Conservation (phyloP, 2,113 vertebrate species). For the Enhydra lutris region DNA sequence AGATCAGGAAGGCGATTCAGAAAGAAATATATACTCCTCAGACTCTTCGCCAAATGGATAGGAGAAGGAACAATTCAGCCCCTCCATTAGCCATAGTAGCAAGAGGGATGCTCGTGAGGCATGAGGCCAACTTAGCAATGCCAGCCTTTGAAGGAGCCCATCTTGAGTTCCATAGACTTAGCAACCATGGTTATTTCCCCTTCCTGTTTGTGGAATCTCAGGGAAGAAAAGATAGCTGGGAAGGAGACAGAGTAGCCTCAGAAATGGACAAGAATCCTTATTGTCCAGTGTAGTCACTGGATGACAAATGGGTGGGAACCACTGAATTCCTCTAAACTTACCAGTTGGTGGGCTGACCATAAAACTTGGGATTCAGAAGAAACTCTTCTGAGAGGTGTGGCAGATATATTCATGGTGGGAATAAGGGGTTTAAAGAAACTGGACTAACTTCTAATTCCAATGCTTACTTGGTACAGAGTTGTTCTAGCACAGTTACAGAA, state of each 20-base stretch:
- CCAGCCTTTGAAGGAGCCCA: neutral
- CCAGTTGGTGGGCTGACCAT: neutral
- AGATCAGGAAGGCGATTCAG: neutral
- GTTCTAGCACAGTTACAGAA: neutral
- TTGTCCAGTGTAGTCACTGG: neutral
- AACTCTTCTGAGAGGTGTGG: neutral
- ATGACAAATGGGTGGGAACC: neutral
- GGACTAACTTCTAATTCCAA: neutral
- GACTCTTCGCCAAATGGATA: neutral
- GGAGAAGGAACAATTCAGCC: neutral
- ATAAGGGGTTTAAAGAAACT: neutral
- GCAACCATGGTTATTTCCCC: neutral
- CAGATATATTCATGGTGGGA: neutral
- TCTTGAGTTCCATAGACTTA: no score
- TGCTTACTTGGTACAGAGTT: neutral
- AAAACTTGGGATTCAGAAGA: neutral
- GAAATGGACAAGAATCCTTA: neutral
- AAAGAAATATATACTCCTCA: neutral
- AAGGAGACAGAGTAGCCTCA: neutral
- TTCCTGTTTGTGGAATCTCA: neutral
- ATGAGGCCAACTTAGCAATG: neutral
- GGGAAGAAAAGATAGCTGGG: neutral
- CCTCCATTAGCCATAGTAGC: neutral
- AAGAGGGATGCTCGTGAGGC: neutral
- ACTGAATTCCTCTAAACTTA: neutral